Percentiles rank a stretch among this genome's conserved stretches.
Evolutionary conservation across 2,113 vertebrate species (phyloP).

Genomic region (Leiothrix lutea): DNA sequence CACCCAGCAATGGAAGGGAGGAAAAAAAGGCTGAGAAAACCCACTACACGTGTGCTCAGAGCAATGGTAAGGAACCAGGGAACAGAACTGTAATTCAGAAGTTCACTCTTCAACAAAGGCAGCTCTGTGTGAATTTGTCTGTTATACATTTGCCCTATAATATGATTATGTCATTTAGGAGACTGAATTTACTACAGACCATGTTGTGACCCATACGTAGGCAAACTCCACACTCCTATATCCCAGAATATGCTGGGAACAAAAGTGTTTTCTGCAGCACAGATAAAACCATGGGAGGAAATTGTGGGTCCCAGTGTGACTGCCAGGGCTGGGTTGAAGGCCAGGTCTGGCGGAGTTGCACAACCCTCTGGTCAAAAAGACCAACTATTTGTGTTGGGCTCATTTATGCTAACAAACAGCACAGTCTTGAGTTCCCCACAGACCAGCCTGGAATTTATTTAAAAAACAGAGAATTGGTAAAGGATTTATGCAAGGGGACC

Average conservation of each 20-base stretch:
- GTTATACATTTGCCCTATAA: neutral
- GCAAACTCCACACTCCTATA: neutral
- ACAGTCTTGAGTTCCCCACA: neutral
- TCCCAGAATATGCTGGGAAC: neutral
- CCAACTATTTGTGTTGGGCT: neutral
- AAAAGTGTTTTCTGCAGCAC: neutral
- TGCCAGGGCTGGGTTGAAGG: neutral
- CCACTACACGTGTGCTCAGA: neutral
- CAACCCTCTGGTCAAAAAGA: neutral
- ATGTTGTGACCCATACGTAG: neutral
- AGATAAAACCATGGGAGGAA: conserved; percentile 20
- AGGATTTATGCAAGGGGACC: neutral
- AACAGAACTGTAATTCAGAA: neutral
- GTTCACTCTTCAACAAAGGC: neutral
- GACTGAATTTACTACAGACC: neutral
- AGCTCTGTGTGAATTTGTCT: neutral
- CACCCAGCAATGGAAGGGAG: neutral
- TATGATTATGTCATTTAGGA: neutral
- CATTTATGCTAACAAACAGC: neutral
- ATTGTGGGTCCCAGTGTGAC: neutral
- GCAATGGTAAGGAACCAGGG: neutral
- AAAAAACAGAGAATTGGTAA: neutral
- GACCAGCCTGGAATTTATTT: neutral
- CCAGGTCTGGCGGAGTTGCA: neutral
- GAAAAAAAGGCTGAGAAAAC: neutral